Percentiles rank a stretch among this genome's conserved stretches.
Evolutionary conservation across 23 tunicate genomes (phyloP).

Genomic region (Ciona savignyi): DNA sequence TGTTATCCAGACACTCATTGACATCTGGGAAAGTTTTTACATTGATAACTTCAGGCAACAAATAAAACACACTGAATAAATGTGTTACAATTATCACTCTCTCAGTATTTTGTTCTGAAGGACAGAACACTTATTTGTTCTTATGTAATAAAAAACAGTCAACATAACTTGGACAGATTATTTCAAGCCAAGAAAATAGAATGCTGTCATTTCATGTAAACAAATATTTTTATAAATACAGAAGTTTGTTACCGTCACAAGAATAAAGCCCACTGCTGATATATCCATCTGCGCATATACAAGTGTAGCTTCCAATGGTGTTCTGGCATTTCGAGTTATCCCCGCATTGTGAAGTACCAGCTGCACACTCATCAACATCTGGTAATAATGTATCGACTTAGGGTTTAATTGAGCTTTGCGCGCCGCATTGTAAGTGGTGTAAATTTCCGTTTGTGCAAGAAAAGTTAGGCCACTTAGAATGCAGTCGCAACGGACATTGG

Average conservation of each 20-base stretch:
- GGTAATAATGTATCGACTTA: neutral
- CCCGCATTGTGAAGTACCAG: slow-evolving; percentile 10
- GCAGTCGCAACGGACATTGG: neutral
- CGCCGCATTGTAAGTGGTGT: neutral
- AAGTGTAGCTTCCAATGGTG: slow-evolving; percentile 24
- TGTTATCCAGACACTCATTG: slow-evolving; percentile 9
- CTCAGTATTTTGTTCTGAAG: too few relatives aligned
- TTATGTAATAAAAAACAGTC: too few relatives aligned
- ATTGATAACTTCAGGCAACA: too few relatives aligned
- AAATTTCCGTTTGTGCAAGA: slow-evolving; percentile 8
- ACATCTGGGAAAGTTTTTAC: slow-evolving; percentile 18
- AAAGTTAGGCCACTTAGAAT: slow-evolving; percentile 9
- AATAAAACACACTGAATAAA: too few relatives aligned
- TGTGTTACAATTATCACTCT: too few relatives aligned
- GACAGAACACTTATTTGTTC: too few relatives aligned
- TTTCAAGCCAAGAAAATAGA: too few relatives aligned
- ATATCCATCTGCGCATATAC: slow-evolving; percentile 13
- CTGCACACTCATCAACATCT: slow-evolving; percentile 22
- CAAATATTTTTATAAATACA: too few relatives aligned
- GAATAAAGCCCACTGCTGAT: neutral
- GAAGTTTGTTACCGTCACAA: slow-evolving; percentile 4
- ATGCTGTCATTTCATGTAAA: too few relatives aligned
- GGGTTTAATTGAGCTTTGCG: neutral
- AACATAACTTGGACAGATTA: too few relatives aligned
- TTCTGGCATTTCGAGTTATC: slow-evolving; percentile 21